These are phyloP conservation scores for Poliocrania exsul DNA, from an alignment of 2,797 vertebrate genomes.

Conservation along the genomic window DNA sequence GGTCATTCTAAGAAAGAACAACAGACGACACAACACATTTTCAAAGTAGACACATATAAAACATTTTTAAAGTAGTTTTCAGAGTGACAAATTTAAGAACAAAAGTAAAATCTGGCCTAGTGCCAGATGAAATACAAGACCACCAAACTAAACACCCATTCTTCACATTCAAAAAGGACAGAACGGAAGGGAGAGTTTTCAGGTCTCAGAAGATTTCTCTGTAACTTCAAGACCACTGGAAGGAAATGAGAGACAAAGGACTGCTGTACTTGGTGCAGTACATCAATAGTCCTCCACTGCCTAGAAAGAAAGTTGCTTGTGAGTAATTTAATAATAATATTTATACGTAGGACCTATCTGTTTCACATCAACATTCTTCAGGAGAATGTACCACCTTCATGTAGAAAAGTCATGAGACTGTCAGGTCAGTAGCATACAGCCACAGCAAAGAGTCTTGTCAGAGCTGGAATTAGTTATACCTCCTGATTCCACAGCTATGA, in stretches of 20 bases:
- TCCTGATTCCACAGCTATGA: not conserved
- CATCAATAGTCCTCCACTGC: not conserved
- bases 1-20: slow-evolving; percentile 67
- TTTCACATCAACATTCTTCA: not conserved
- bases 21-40: not conserved
- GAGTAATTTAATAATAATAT: not conserved
- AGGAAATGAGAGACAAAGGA: not conserved
- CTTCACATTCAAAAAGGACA: not conserved
- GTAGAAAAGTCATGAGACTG: not conserved
- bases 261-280: not conserved
- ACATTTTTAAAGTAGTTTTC: not conserved
- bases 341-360: not conserved
- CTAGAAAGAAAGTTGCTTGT: not conserved
- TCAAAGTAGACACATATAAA: not conserved
- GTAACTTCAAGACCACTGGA: not conserved
- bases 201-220: not conserved
- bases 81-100: not conserved
- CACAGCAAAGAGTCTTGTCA: not conserved
- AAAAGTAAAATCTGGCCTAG: not conserved
- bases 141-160: not conserved
- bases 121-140: not conserved
- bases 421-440: not conserved
- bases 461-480: not conserved
- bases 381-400: not conserved
- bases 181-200: not conserved